Conservation (phyloP, 2,797 vertebrate genomes). For the Pteropus rufus region DNA sequence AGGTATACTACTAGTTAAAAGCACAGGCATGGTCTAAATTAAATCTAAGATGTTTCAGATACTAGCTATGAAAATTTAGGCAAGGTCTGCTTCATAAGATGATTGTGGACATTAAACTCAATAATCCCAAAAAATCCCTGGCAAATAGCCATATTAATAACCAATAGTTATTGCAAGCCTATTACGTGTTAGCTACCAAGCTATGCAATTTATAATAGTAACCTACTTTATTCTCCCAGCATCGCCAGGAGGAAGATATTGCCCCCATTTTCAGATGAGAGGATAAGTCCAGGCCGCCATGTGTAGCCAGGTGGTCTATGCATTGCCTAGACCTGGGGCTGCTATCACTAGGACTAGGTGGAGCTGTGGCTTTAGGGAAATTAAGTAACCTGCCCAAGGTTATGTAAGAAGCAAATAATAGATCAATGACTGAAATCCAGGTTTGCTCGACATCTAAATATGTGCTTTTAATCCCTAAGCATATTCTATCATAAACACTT, state of each 20-base stretch:
- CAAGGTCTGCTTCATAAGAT: background rate
- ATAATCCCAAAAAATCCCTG: background rate
- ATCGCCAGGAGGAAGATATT: background rate
- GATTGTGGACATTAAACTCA: background rate
- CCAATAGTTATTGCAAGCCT: background rate
- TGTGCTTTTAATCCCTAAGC: background rate
- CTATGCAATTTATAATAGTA: background rate
- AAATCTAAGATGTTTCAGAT: background rate
- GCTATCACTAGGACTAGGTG: background rate
- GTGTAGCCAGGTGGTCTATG: background rate
- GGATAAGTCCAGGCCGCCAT: background rate
- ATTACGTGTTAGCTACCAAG: background rate
- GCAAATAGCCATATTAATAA: background rate
- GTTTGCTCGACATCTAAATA: background rate
- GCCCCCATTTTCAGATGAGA: background rate
- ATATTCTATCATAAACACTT: background rate
- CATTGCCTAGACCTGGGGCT: too few species aligned
- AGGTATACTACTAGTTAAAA: background rate
- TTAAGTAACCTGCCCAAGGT: background rate
- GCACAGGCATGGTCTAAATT: background rate
- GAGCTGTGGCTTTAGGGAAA: background rate
- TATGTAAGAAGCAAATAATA: background rate
- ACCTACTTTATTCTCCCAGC: background rate
- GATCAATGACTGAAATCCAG: background rate
- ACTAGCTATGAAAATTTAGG: background rate